A percentile compares a stretch with the other conserved stretches of the same genome.
Conservation (phyloP, 2,888 invertebrate genomes). For the Thecophora atra region DNA sequence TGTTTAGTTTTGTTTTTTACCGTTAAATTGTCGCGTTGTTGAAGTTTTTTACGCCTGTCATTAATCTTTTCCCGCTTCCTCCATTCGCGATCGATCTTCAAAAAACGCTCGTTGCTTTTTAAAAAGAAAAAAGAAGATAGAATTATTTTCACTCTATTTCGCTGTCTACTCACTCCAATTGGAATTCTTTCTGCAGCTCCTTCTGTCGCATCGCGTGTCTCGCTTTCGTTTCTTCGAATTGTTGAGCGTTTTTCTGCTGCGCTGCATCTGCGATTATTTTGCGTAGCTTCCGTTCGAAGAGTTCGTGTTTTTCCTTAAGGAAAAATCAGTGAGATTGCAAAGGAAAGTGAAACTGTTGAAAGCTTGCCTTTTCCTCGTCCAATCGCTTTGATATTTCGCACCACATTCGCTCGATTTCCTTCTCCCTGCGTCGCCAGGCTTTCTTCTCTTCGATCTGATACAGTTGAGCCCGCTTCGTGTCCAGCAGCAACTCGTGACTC, state of each 20-base stretch:
- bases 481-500: constrained; percentile 44
- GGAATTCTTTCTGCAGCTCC: constrained; percentile 22
- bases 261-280: constrained; percentile 39
- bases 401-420: constrained; percentile 45
- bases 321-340: background rate
- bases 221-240: constrained; percentile 3
- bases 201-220: constrained; percentile 15
- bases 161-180: constrained; percentile 38
- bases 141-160: background rate
- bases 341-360: background rate
- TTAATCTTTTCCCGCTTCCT: constrained; percentile 28
- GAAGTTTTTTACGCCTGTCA: constrained; percentile 33
- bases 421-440: constrained; percentile 36
- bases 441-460: constrained; percentile 47
- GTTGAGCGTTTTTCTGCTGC: constrained; percentile 39
- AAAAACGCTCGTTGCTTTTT: constrained; percentile 35
- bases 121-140: background rate
- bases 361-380: constrained; percentile 41
- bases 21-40: constrained; percentile 36
- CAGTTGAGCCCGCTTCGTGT: constrained; percentile 46
- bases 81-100: constrained; percentile 34
- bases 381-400: constrained; percentile 38
- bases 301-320: constrained; percentile 39
- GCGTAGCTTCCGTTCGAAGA: constrained; percentile 39
- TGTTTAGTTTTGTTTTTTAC: constrained; percentile 25